A percentile compares a stretch with the other conserved stretches of the same genome.
These are phyloP conservation scores for Erpobdella octoculata DNA, from an alignment of 2,888 invertebrate genomes.

Conservation along the genomic window DNA sequence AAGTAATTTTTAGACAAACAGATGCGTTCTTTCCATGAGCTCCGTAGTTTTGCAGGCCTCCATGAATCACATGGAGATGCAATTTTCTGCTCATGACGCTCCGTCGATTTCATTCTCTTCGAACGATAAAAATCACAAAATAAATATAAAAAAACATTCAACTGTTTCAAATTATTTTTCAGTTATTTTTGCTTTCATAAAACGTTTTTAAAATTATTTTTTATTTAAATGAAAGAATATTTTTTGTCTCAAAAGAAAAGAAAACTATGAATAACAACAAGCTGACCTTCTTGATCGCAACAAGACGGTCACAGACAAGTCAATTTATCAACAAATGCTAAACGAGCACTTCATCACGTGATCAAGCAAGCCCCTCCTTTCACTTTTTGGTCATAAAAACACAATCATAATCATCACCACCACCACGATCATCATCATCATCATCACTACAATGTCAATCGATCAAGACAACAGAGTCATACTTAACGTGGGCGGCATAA, in stretches of 20 bases:
- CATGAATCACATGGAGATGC: too few relatives aligned
- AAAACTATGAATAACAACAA: background rate
- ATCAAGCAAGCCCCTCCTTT: background rate
- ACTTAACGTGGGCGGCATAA: conserved; percentile 91
- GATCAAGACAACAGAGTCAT: conserved; percentile 83
- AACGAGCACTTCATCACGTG: background rate
- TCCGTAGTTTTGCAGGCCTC: too few relatives aligned
- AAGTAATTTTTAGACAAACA: too few relatives aligned
- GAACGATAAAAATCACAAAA: too few relatives aligned
- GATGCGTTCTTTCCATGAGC: too few relatives aligned
- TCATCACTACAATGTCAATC: background rate
- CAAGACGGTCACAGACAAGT: background rate
- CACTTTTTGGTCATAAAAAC: background rate
- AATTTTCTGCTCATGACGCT: too few relatives aligned
- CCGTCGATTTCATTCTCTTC: too few relatives aligned
- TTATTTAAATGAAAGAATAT: background rate
- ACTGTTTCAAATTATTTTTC: too few relatives aligned
- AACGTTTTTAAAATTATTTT: too few relatives aligned
- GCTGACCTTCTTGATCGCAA: background rate
- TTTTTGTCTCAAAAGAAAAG: background rate
- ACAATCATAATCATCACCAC: background rate
- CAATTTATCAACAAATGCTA: background rate
- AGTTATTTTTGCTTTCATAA: too few relatives aligned
- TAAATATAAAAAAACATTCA: too few relatives aligned
- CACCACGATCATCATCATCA: background rate